Percentiles rank a stretch among this genome's conserved stretches.
These are phyloP conservation scores for Globodera rostochiensis DNA, from an alignment of 1,140 invertebrate genomes.

Conservation along the genomic window DNA sequence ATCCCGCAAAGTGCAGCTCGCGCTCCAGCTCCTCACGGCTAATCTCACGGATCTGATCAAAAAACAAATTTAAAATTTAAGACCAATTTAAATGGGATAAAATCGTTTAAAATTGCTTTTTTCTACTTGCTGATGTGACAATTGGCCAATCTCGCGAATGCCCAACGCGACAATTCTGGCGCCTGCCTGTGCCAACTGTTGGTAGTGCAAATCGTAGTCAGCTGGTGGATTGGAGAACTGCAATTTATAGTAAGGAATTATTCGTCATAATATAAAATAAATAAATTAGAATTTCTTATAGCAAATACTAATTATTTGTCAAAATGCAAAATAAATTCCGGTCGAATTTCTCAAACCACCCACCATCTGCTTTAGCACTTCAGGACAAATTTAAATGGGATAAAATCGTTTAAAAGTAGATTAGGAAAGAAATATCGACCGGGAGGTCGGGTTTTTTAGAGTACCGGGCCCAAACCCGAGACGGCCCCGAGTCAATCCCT, in stretches of 20 bases:
- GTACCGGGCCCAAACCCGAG: no score
- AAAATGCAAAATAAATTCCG: no score
- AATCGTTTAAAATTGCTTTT: neutral
- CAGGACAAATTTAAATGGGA: no score
- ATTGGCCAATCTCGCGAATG: conserved; percentile 66
- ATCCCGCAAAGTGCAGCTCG: conserved; percentile 88
- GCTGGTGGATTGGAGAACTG: conserved; percentile 74
- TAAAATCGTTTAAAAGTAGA: no score
- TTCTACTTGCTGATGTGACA: conserved; percentile 67
- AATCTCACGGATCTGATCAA: conserved; percentile 75
- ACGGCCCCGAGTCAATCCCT: no score
- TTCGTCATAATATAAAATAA: neutral
- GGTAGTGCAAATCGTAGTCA: conserved; percentile 80
- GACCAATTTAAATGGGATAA: no score
- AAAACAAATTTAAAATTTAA: neutral
- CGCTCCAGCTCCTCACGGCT: conserved; percentile 84
- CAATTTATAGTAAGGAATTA: conserved; percentile 46
- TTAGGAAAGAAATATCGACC: no score
- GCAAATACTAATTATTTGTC: no score
- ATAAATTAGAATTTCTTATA: no score
- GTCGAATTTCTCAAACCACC: conserved; percentile 28
- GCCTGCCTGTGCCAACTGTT: conserved; percentile 85
- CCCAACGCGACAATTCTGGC: conserved; percentile 92
- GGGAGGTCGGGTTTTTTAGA: no score
- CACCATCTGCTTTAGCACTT: conserved; percentile 89